phyloP scores from a whole-genome alignment of 2,113 vertebrate genomes.

The Mionectes macconnelli region DNA sequence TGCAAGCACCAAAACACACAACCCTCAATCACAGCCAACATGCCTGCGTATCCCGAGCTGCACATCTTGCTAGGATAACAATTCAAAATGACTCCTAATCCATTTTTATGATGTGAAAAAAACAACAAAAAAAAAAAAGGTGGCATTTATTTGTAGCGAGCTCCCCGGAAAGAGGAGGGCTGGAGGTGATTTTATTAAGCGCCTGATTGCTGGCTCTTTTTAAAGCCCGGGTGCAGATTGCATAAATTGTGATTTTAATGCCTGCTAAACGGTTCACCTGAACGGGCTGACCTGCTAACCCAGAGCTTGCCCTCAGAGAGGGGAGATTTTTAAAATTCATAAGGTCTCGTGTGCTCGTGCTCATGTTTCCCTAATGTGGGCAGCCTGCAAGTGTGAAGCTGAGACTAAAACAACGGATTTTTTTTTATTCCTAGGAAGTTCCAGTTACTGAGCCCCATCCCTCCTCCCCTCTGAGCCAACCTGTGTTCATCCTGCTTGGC shows the following conservation, averaged over 20 bases:
- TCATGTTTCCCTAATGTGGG: neutral
- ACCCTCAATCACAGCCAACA: neutral
- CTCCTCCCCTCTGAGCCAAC: neutral
- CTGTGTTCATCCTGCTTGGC: neutral
- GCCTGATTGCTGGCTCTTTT: neutral
- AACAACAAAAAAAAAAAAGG: neutral
- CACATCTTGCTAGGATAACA: neutral
- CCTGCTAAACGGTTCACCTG: neutral
- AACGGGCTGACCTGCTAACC: neutral
- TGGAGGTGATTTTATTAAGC: slow-evolving; percentile 39
- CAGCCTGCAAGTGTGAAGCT: neutral
- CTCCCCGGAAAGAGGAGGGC: neutral
- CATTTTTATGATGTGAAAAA: slow-evolving; percentile 26
- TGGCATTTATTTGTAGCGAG: slow-evolving; percentile 7
- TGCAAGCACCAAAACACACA: neutral
- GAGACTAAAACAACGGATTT: neutral
- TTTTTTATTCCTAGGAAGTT: neutral
- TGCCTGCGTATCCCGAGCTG: neutral
- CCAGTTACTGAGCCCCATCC: neutral
- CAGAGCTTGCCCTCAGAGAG: neutral
- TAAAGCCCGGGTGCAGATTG: neutral
- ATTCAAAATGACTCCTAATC: neutral
- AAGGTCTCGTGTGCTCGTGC: fast-evolving
- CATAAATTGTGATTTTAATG: slow-evolving; percentile 29
- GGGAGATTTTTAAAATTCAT: slow-evolving; percentile 40